Conservation (phyloP, 53 echinoderm and acorn worm species). For the Astropecten irregularis region DNA sequence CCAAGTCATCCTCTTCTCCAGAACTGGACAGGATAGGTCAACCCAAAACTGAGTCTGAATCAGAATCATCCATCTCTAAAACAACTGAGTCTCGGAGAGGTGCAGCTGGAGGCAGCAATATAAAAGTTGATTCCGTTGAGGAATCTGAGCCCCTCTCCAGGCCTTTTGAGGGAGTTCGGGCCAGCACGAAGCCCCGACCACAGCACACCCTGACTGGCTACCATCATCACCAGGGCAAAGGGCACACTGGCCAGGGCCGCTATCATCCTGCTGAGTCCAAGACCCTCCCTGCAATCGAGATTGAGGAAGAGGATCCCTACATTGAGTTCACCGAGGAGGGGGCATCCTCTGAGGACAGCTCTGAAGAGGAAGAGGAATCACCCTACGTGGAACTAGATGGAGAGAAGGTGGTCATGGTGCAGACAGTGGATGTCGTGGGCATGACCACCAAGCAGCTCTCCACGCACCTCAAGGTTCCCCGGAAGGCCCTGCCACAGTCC, state of each 20-base stretch:
- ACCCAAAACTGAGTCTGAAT: too few species aligned
- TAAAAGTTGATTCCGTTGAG: too few species aligned
- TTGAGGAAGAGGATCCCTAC: neutral
- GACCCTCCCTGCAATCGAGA: neutral
- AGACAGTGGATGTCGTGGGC: constrained; percentile 12
- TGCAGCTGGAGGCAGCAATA: too few species aligned
- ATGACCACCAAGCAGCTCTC: constrained; percentile 53
- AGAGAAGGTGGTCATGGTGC: constrained; percentile 26
- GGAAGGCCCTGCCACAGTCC: neutral
- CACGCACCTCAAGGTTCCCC: constrained; percentile 30
- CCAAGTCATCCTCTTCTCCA: too few species aligned
- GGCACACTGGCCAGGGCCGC: neutral
- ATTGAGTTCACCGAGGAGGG: neutral
- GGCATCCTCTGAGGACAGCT: neutral
- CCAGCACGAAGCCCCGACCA: constrained; percentile 32
- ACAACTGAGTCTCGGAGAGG: too few species aligned
- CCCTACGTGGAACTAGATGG: constrained; percentile 46
- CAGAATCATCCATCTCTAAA: too few species aligned
- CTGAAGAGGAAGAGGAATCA: constrained; percentile 25
- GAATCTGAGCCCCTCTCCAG: neutral
- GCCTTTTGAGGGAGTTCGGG: neutral
- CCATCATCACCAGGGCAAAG: neutral
- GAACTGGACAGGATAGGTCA: too few species aligned
- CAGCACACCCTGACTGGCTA: neutral
- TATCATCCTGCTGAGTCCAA: neutral